These are phyloP conservation scores for Brachynemurus nebulosus DNA, from an alignment of 2,888 invertebrate species.

Conservation along the genomic window DNA sequence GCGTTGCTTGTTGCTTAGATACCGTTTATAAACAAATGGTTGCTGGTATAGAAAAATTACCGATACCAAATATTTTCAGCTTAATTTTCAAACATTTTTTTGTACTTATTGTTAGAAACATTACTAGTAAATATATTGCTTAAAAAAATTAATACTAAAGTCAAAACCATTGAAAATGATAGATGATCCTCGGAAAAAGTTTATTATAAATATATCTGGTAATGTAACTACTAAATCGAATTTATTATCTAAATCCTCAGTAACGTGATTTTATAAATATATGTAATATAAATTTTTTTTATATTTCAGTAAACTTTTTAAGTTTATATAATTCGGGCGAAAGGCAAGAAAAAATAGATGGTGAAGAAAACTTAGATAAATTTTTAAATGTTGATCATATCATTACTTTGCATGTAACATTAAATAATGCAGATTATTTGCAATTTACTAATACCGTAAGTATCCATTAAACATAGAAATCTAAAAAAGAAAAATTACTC, in stretches of 20 bases:
- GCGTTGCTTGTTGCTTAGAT: no score
- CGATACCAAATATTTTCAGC: no score
- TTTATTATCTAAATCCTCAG: not conserved
- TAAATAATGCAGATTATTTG: not conserved
- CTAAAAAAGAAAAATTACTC: no score
- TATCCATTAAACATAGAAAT: no score
- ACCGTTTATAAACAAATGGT: no score
- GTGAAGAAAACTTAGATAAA: not conserved
- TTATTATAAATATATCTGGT: not conserved
- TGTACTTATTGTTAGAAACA: no score
- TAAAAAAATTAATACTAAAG: no score
- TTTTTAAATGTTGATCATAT: conserved; percentile 2
- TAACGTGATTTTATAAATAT: not conserved
- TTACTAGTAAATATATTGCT: no score
- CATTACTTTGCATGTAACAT: not conserved
- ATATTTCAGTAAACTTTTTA: not conserved
- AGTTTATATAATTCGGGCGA: not conserved
- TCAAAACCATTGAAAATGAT: not conserved
- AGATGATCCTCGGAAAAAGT: not conserved
- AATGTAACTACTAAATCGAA: no score
- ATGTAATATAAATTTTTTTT: not conserved
- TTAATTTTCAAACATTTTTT: no score
- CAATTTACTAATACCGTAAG: not conserved
- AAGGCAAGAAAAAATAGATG: not conserved
- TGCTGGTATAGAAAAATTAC: no score